A percentile compares a stretch with the other conserved stretches of the same genome.
phyloP scores from a whole-genome alignment of 2,888 invertebrate genomes.

The Tiliacea citrago region DNA sequence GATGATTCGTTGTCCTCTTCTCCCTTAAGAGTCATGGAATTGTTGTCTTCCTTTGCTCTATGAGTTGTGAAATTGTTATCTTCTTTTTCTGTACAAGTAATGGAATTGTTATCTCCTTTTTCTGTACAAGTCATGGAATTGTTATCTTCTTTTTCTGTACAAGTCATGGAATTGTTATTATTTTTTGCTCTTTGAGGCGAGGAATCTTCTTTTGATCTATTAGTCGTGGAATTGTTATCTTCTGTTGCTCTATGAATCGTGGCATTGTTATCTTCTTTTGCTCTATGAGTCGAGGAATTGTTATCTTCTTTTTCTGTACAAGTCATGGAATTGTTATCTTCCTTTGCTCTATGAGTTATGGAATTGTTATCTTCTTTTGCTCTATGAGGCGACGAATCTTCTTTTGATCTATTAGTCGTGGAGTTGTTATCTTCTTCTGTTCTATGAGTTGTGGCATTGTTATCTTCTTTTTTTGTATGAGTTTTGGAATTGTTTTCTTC shows the following conservation, averaged over 20 bases:
- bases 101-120: not conserved
- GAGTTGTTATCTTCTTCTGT: not conserved
- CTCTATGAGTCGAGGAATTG: not conserved
- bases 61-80: not conserved
- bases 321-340: not conserved
- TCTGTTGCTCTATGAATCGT: not conserved
- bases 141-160: conserved; percentile 10
- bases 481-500: not conserved
- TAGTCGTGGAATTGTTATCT: not conserved
- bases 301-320: conserved; percentile 14
- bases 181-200: too few relatives aligned
- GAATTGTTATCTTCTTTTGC: conserved; percentile 5
- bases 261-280: not conserved
- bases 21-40: not conserved
- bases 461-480: conserved; percentile 4
- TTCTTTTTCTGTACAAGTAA: not conserved
- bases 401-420: not conserved
- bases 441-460: not conserved
- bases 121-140: not conserved
- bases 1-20: conserved; percentile 13
- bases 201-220: too few relatives aligned
- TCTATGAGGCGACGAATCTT: not conserved
- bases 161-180: too few relatives aligned
- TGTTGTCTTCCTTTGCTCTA: conserved; percentile 12
- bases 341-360: too few relatives aligned